Evolutionary conservation across 2,888 invertebrate genomes (phyloP), one percentile per base, ranked within the genome.

Genomic region (Horisme vitalbata): DNA sequence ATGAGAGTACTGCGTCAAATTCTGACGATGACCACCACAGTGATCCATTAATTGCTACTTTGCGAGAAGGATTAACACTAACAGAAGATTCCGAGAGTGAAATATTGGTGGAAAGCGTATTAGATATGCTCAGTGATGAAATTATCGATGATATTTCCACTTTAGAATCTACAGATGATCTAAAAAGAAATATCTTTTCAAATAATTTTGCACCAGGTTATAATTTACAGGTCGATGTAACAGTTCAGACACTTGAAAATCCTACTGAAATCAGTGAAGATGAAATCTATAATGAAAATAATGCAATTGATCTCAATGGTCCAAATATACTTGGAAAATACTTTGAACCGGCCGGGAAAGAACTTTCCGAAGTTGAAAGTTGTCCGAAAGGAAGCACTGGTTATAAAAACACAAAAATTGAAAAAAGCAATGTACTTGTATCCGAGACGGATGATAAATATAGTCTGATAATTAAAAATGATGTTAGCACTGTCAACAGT

Each of bases 381-480:
- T 75, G 75, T 52, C n/a, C n/a, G n/a, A n/a, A n/a, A n/a, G n/a
- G n/a, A n/a, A 80, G 75, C 6, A 69, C 76, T 18, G 71, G 75
- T 33, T 75, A 70, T 50, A 64, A 76, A 57, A 76, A 77, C 41
- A 72, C 78, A 8, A 53, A 67, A 30, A 61, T 68, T 8, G 76
- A 72, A 9, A 72, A 71, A 8, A 76, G 75, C 48, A 79, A 75
- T 52, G 62, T 76, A 5, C 73, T 81, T 55, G 35, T 26, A 45
- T 41, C 34, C 20, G 37, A 45, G 10, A 32, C 30, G 5, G 33
- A 9, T 18, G 28, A 48, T 7, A 23, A 46, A 12, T 38, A 45
- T 4, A 41, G 36, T 52, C 8, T 6, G 20, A 7, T 24, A 18
- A 18, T 30, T 10, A 30, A 45, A 18, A 9, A 5, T 1, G 38